phyloP scores from a whole-genome alignment of 1,140 invertebrate genomes.

The Caenorhabditis inopinata region DNA sequence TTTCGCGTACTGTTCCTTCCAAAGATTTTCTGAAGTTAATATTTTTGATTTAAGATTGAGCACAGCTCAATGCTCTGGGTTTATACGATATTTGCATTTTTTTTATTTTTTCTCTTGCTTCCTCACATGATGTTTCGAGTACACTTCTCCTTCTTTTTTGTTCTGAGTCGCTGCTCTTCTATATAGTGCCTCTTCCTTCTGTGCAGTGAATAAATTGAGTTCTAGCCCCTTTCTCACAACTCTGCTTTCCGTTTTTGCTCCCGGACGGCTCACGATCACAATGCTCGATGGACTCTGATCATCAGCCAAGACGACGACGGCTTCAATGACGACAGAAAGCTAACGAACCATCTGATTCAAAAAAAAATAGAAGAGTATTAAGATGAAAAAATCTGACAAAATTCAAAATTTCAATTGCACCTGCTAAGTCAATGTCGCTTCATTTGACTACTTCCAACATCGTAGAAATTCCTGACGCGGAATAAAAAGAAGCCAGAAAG shows the following conservation, averaged over 20 bases:
- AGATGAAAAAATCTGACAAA: not conserved
- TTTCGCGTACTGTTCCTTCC: no score
- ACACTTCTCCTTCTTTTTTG: not conserved
- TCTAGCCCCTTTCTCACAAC: not conserved
- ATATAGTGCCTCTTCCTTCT: constrained; percentile 18
- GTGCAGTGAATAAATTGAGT: constrained; percentile 29
- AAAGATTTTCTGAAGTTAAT: no score
- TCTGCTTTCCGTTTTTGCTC: not conserved
- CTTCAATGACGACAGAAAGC: not conserved
- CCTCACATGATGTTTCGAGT: constrained; percentile 22
- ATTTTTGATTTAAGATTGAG: no score
- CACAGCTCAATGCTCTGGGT: not conserved
- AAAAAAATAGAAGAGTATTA: no score
- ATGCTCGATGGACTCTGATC: constrained; percentile 24
- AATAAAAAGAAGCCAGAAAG: constrained; percentile 19
- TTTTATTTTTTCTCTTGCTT: not conserved
- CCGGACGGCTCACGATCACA: not conserved
- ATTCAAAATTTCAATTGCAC: not conserved
- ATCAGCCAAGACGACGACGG: not conserved
- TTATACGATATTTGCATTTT: not conserved
- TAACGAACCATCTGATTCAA: constrained; percentile 32
- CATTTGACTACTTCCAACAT: not conserved
- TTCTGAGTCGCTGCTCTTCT: not conserved
- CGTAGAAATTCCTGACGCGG: not conserved
- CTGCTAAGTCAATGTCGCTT: no score